These are phyloP conservation scores for Alectoris magna DNA, from an alignment of 2,797 vertebrate genomes.

Conservation along the genomic window DNA sequence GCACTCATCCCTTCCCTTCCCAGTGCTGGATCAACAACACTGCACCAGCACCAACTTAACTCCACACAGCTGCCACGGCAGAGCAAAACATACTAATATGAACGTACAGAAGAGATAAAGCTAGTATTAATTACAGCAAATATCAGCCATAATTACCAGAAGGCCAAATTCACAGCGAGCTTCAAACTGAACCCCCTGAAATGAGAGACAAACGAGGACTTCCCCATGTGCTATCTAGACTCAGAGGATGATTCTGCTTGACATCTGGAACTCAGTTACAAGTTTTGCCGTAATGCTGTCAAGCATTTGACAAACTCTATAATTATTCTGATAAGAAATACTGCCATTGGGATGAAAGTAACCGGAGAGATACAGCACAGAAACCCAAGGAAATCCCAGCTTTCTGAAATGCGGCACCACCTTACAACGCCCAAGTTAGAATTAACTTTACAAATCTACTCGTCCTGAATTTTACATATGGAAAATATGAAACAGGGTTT, in stretches of 20 bases:
- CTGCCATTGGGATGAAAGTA: not conserved
- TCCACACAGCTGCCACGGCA: fast-evolving
- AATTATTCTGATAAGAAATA: not conserved
- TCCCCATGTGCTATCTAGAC: fast-evolving
- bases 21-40: not conserved
- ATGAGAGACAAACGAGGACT: not conserved
- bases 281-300: not conserved
- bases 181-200: no score
- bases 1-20: not conserved
- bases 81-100: not conserved
- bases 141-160: fast-evolving
- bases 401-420: not conserved
- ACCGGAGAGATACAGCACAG: fast-evolving
- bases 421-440: not conserved
- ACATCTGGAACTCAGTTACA: not conserved
- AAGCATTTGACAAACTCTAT: not conserved
- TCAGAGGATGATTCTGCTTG: not conserved
- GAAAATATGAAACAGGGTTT: not conserved
- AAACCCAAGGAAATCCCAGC: not conserved
- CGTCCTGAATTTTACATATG: not conserved
- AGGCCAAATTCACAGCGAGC: not conserved
- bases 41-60: not conserved
- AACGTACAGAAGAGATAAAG: fast-evolving
- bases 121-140: fast-evolving
- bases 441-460: not conserved